Conservation (phyloP, 2,888 invertebrate species). For the Ametastegia equiseti region DNA sequence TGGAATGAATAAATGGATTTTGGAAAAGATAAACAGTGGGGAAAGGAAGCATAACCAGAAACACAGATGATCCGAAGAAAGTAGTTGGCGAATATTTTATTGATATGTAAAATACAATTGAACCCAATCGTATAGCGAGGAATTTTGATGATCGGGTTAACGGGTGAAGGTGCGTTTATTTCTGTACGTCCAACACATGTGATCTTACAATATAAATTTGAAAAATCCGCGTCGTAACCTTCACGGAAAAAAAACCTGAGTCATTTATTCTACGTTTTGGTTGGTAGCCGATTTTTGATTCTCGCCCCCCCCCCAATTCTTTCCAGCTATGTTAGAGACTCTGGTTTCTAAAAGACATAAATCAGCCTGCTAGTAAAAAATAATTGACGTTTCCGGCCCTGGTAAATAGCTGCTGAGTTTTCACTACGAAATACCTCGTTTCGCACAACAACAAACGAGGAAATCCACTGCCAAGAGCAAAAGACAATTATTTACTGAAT, state of each 20-base stretch:
- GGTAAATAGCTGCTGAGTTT: neutral
- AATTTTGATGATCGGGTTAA: too few species aligned
- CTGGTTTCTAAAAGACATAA: neutral
- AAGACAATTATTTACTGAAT: neutral
- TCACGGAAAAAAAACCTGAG: neutral
- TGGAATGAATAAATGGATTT: neutral
- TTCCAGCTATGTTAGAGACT: neutral
- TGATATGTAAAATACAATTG: neutral
- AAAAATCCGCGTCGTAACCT: neutral
- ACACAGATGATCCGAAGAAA: neutral
- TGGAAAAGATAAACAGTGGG: conserved; percentile 5
- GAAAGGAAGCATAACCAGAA: neutral
- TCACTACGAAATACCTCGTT: neutral
- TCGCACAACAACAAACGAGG: too few species aligned
- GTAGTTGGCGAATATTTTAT: conserved; percentile 1
- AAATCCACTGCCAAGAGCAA: neutral
- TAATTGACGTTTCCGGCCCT: neutral
- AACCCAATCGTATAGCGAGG: too few species aligned
- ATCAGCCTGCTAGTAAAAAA: neutral
- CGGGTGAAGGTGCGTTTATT: too few species aligned
- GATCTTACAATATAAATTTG: neutral
- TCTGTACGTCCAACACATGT: neutral
- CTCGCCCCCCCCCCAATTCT: neutral
- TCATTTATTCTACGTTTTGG: neutral
- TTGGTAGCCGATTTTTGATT: neutral